These are phyloP conservation scores for Picus viridis DNA, from an alignment of 2,797 vertebrate species.

Conservation along the genomic window DNA sequence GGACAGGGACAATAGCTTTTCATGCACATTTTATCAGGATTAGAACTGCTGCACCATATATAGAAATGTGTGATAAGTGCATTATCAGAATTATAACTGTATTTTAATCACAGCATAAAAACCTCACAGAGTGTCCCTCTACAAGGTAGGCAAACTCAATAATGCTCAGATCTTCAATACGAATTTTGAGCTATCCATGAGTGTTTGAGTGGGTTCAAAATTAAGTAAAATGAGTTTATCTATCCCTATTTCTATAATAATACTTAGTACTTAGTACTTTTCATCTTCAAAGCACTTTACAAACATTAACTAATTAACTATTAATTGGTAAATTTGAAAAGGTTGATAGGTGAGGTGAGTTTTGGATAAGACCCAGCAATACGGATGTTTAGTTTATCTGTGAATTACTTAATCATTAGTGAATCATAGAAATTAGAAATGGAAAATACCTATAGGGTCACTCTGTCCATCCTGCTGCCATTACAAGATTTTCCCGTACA, in stretches of 20 bases:
- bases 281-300: constrained; percentile 71
- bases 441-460: constrained; percentile 70
- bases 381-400: constrained; percentile 80
- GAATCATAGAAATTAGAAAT: constrained; percentile 79
- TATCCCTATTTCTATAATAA: constrained; percentile 74
- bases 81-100: constrained; percentile 63
- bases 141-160: constrained; percentile 37
- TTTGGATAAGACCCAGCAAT: constrained; percentile 78
- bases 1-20: constrained; percentile 54
- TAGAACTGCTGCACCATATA: constrained; percentile 42
- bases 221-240: constrained; percentile 78
- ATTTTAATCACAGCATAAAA: constrained; percentile 64
- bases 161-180: constrained; percentile 43
- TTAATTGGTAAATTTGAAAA: constrained; percentile 81
- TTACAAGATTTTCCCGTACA: constrained; percentile 69
- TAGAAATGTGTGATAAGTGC: constrained; percentile 56
- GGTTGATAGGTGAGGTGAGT: constrained; percentile 81
- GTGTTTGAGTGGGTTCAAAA: constrained; percentile 73
- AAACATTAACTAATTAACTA: constrained; percentile 76
- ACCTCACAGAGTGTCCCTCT: constrained; percentile 6
- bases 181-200: constrained; percentile 58
- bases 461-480: constrained; percentile 68
- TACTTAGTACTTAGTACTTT: constrained; percentile 74
- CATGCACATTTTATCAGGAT: constrained; percentile 47
- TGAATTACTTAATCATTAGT: constrained; percentile 82